Evolutionary conservation across 2,797 vertebrate genomes (phyloP), one percentile per base, ranked within the genome.

Genomic region (Sebastes hubbsi): DNA sequence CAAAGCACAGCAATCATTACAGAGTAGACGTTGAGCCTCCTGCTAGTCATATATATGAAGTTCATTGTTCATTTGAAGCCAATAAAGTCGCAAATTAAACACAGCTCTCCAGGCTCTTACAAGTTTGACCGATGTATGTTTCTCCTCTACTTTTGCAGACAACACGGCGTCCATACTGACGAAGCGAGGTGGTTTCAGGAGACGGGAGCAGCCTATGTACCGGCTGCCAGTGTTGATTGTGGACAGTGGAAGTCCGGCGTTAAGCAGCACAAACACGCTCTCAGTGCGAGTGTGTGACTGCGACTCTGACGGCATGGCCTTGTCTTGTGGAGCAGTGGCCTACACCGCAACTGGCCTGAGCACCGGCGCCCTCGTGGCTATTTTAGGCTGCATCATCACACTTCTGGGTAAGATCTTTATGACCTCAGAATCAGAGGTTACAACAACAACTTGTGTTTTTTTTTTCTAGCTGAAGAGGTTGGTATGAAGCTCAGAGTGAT

Each of bases 231-330:
- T 99, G 89, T 92, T 98, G 93, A 98, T 99, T 4, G 92, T 96
- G 94, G 98, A 99, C 95, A 98, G 96, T 1, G 98, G 98, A 5
- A 97, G 94, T 2, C 98, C 98, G 1, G 95, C 97, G 0, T 95
- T 99, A 24, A 99, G 98, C 92, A 99, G 98, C 94, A 99, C 98
- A 27, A 99, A 98, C 84, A 99, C 97, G 0, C 97, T 99, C 11
- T 97, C 96, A 1, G 97, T 99, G 83, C 96, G 96, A 0, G 98
- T 99, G 76, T 99, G 98, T 13, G 97, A 98, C 67, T 99, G 98
- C 3, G 97, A 98, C 59, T 88, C 93, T 0, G 96, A 98, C 1
- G 97, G 97, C 1, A 83, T 95, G 36, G 96, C 97, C 49, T 94
- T 97, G 90, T 97, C 97, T 0, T 99, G 98, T 73, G 98, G 97